phyloP scores from a whole-genome alignment of 1,140 invertebrate species.

The Hylaeus volcanicus region DNA sequence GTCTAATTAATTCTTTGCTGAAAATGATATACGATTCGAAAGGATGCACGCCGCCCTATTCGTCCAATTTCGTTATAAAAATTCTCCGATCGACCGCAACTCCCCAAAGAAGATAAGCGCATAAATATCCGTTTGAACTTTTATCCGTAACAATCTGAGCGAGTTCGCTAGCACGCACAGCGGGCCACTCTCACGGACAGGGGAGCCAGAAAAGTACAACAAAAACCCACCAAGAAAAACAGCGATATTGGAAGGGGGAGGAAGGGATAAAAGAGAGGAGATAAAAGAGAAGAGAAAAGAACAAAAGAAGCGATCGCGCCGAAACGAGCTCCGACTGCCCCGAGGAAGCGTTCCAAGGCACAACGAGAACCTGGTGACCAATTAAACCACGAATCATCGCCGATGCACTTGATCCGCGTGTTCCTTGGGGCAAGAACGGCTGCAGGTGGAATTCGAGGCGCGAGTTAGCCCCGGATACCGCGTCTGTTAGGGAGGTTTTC shows the following conservation, averaged over 20 bases:
- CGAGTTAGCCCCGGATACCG: constrained; percentile 27
- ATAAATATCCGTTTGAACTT: constrained; percentile 16
- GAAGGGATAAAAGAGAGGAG: not conserved
- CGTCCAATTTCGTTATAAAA: too few species aligned
- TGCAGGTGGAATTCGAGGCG: constrained; percentile 56
- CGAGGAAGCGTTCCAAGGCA: constrained; percentile 40
- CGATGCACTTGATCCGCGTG: constrained; percentile 36
- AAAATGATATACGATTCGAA: too few species aligned
- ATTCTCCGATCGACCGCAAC: too few species aligned
- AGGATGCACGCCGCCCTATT: too few species aligned
- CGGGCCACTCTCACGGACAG: not conserved
- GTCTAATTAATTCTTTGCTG: too few species aligned
- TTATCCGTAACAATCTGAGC: constrained; percentile 7
- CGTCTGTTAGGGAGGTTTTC: constrained; percentile 32
- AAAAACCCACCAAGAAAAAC: constrained; percentile 18
- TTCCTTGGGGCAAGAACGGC: constrained; percentile 4
- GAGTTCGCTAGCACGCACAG: constrained; percentile 39
- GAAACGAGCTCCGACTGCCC: constrained; percentile 46
- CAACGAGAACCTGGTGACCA: constrained; percentile 41
- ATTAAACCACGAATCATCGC: constrained; percentile 55
- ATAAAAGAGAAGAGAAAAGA: constrained; percentile 1
- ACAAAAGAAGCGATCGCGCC: constrained; percentile 31
- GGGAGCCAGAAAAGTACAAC: constrained; percentile 6
- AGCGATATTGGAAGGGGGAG: constrained; percentile 3
- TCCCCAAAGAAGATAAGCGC: not conserved